phyloP scores from a whole-genome alignment of 2,797 vertebrate species.

The Bradypodion ventrale region DNA sequence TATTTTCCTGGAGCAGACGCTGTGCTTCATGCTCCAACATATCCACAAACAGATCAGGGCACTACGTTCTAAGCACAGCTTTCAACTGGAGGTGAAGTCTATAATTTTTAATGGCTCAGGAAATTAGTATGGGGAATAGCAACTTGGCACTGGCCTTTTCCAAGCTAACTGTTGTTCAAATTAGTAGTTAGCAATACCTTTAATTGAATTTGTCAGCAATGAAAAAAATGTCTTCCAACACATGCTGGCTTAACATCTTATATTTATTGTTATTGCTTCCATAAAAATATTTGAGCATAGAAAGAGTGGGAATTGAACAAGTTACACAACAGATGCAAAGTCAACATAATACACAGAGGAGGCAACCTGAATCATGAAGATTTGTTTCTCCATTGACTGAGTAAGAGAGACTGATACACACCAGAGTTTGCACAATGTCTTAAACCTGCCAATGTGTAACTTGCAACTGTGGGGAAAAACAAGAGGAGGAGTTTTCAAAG shows the following conservation, averaged over 20 bases:
- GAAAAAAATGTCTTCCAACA: constrained; percentile 66
- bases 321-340: constrained; percentile 42
- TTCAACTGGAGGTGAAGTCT: constrained; percentile 62
- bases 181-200: constrained; percentile 54
- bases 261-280: constrained; percentile 63
- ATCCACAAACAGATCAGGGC: constrained; percentile 39
- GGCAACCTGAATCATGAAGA: constrained; percentile 16
- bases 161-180: constrained; percentile 61
- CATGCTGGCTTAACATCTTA: constrained; percentile 59
- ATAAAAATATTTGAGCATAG: constrained; percentile 68
- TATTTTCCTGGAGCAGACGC: constrained; percentile 18
- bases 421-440: constrained; percentile 4
- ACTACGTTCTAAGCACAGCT: constrained; percentile 67
- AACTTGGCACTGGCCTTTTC: constrained; percentile 70
- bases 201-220: constrained; percentile 72
- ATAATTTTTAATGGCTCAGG: constrained; percentile 70
- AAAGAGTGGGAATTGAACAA: constrained; percentile 48
- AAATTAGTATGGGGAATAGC: constrained; percentile 73
- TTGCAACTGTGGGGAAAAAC: background rate
- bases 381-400: background rate
- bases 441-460: background rate
- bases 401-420: background rate
- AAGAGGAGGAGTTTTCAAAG: background rate
- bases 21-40: constrained; percentile 17
- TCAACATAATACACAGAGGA: constrained; percentile 4